phyloP scores from a whole-genome alignment of 2,113 vertebrate genomes.

The Sterrhoptilus dennistouni region DNA sequence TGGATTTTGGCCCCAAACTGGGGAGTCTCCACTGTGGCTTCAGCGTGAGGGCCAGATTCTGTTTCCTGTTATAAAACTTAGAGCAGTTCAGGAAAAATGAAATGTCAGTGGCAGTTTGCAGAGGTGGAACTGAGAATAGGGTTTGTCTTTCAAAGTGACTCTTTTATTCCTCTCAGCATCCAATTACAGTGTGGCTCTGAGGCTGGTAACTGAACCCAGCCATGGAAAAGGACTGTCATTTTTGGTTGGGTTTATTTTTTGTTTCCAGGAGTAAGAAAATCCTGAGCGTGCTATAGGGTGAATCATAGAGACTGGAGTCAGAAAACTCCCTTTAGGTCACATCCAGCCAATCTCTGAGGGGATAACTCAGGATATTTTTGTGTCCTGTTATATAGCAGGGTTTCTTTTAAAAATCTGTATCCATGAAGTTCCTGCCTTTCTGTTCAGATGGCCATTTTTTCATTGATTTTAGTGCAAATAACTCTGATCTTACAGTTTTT shows the following conservation, averaged over 20 bases:
- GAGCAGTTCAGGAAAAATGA: not conserved
- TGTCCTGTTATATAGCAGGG: not conserved
- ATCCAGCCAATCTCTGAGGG: not conserved
- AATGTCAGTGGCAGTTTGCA: not conserved
- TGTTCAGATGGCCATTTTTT: not conserved
- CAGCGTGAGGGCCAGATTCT: not conserved
- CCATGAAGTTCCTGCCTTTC: not conserved
- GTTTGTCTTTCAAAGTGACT: not conserved
- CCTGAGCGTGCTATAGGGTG: not conserved
- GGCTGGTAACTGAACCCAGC: not conserved
- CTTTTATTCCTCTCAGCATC: constrained; percentile 19
- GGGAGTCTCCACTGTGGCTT: not conserved
- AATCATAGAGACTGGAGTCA: constrained; percentile 19
- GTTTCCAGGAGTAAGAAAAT: constrained; percentile 26
- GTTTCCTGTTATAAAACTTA: not conserved
- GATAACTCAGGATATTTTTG: constrained; percentile 30
- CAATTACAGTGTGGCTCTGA: constrained; percentile 17
- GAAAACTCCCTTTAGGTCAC: constrained; percentile 37
- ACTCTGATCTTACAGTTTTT: not conserved
- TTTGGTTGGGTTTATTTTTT: not conserved
- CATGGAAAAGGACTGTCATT: constrained; percentile 51
- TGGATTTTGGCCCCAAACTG: not conserved
- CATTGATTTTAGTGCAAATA: not conserved
- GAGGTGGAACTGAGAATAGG: not conserved
- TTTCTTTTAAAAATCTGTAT: not conserved